Evolutionary conservation across 2,797 vertebrate genomes (phyloP).

Genomic region (Anisognathus igniventris): DNA sequence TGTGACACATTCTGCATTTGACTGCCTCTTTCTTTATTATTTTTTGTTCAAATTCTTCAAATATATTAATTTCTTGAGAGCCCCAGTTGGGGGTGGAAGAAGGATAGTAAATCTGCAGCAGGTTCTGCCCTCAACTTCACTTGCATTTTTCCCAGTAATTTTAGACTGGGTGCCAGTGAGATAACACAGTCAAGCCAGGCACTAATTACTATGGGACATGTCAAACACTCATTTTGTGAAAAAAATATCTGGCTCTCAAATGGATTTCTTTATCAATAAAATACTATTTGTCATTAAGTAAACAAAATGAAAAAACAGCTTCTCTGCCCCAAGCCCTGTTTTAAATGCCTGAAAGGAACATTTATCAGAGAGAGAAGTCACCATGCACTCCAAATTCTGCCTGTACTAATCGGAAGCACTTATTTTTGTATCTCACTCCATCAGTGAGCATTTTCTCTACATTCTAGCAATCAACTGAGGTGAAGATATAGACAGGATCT

Average conservation of each 20-base stretch:
- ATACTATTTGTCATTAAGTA: neutral
- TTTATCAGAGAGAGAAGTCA: neutral
- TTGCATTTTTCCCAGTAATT: neutral
- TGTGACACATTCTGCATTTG: neutral
- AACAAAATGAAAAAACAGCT: neutral
- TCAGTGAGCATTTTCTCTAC: neutral
- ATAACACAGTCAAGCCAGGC: neutral
- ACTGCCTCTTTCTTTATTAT: neutral
- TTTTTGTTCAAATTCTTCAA: neutral
- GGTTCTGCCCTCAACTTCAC: neutral
- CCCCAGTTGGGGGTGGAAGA: neutral
- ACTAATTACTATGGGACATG: neutral
- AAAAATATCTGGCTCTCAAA: neutral
- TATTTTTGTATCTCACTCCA: neutral
- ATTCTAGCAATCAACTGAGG: conserved; percentile 14
- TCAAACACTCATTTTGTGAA: neutral
- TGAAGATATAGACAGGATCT: neutral
- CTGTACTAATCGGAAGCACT: neutral
- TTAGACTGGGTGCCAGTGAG: neutral
- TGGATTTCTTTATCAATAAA: neutral
- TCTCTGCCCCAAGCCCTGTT: neutral
- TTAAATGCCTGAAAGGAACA: neutral
- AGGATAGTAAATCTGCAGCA: neutral
- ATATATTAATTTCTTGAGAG: neutral
- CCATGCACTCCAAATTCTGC: neutral